Percentiles rank a stretch among this genome's conserved stretches.
These are phyloP conservation scores for Bambusicola thoracicus DNA, from an alignment of 2,113 vertebrate species.

Conservation along the genomic window DNA sequence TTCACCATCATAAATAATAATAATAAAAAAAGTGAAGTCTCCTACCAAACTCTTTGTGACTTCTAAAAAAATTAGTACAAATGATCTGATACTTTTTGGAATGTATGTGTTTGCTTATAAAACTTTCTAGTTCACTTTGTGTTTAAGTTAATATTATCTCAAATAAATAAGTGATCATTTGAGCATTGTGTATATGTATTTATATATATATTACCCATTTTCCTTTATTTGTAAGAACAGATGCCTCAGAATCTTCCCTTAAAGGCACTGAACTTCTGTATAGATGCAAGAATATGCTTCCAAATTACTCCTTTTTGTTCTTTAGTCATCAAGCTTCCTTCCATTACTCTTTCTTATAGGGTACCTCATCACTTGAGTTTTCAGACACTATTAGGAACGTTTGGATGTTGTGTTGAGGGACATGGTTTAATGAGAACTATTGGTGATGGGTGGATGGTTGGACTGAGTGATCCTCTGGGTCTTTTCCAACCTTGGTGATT, in stretches of 20 bases:
- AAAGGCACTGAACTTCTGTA: neutral
- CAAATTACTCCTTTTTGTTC: neutral
- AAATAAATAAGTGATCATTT: neutral
- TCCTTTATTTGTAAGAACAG: neutral
- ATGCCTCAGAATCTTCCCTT: neutral
- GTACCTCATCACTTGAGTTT: neutral
- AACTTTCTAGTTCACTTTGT: neutral
- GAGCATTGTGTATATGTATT: neutral
- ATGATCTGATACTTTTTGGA: neutral
- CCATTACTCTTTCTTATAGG: neutral
- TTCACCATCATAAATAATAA: neutral
- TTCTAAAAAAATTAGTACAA: neutral
- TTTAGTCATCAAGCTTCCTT: neutral
- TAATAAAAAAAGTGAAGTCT: rapidly evolving
- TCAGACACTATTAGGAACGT: too few relatives aligned
- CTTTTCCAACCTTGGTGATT: too few relatives aligned
- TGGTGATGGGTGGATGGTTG: too few relatives aligned
- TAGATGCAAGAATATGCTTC: neutral
- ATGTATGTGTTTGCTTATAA: neutral
- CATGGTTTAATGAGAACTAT: too few relatives aligned
- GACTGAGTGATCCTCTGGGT: too few relatives aligned
- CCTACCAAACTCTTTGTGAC: neutral
- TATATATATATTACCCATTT: neutral
- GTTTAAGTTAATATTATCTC: neutral
- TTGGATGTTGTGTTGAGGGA: too few relatives aligned